Conservation (phyloP, 2,888 invertebrate species). For the Dryomyza anilis region DNA sequence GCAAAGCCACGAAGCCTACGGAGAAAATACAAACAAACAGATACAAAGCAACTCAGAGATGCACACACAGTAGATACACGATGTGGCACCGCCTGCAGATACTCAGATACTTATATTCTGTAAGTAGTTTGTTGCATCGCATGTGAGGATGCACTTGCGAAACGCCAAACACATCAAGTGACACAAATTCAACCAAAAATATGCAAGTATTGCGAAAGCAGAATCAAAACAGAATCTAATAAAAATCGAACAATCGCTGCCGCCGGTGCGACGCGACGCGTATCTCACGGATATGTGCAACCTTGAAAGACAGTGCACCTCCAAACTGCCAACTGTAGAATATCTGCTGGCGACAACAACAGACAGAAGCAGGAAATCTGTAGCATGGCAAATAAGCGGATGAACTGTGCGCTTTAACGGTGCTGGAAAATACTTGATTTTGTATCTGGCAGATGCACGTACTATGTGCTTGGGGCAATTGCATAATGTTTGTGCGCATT, state of each 20-base stretch:
- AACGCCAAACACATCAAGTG: neutral
- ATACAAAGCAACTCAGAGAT: neutral
- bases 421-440: too few species aligned
- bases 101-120: neutral
- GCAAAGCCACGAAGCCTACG: neutral
- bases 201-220: constrained; percentile 1
- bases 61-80: neutral
- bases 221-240: neutral
- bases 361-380: neutral
- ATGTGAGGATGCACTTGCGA: constrained; percentile 1
- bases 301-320: neutral
- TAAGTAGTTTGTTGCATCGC: neutral
- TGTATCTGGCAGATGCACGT: too few species aligned
- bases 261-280: too few species aligned
- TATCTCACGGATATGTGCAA: neutral
- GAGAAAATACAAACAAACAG: neutral
- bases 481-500: too few species aligned
- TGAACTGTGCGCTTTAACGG: too few species aligned
- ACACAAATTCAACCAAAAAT: neutral
- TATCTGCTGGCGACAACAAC: neutral
- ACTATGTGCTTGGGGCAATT: too few species aligned
- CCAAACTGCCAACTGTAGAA: neutral
- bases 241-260: too few species aligned
- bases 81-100: neutral
- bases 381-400: too few species aligned